Percentiles rank a stretch among this genome's conserved stretches.
phyloP scores from a whole-genome alignment of 2,888 invertebrate genomes.

The Chloroclysta siterata region DNA sequence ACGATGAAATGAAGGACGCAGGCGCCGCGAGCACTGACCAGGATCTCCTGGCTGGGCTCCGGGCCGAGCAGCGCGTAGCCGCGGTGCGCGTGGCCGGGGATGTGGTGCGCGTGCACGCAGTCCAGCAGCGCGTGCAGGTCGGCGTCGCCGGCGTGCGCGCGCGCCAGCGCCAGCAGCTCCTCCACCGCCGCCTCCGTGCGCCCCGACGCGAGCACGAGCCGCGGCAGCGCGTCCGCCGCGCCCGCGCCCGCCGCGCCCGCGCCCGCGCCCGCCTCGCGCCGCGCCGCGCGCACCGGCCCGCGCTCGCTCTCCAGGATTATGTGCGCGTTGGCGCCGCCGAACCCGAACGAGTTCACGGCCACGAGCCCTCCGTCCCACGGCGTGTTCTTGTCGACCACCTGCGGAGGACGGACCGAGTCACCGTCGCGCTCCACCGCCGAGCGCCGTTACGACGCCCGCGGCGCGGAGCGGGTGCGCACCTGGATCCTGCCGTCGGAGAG shows the following conservation, averaged over 20 bases:
- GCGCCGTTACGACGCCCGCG: too few species aligned
- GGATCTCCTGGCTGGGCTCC: constrained; percentile 45
- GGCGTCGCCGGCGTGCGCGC: constrained; percentile 86
- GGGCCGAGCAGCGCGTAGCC: constrained; percentile 90
- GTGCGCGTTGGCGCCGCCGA: constrained; percentile 99
- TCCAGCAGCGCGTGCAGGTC: constrained; percentile 92
- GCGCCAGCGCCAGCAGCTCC: constrained; percentile 86
- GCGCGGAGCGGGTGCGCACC: constrained; percentile 13
- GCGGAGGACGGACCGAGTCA: too few species aligned
- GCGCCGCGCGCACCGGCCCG: constrained; percentile 79
- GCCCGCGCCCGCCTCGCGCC: constrained; percentile 83
- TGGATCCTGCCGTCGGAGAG: constrained; percentile 87
- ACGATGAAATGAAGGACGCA: too few species aligned
- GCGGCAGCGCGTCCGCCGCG: constrained; percentile 57
- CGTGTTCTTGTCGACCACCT: constrained; percentile 92
- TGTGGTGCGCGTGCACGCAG: constrained; percentile 88
- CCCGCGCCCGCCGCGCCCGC: constrained; percentile 83
- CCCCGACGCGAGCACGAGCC: constrained; percentile 90
- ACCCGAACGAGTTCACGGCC: constrained; percentile 98
- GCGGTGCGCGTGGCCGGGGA: constrained; percentile 91
- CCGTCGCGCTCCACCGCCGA: too few species aligned
- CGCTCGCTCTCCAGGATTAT: constrained; percentile 92
- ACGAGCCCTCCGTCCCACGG: constrained; percentile 96
- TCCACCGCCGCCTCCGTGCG: constrained; percentile 92
- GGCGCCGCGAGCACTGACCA: too few species aligned